Evolutionary conservation across 2,888 invertebrate species (phyloP), one percentile per base, ranked within the genome.

Genomic region (Poecilobothrus nobilitatus): DNA sequence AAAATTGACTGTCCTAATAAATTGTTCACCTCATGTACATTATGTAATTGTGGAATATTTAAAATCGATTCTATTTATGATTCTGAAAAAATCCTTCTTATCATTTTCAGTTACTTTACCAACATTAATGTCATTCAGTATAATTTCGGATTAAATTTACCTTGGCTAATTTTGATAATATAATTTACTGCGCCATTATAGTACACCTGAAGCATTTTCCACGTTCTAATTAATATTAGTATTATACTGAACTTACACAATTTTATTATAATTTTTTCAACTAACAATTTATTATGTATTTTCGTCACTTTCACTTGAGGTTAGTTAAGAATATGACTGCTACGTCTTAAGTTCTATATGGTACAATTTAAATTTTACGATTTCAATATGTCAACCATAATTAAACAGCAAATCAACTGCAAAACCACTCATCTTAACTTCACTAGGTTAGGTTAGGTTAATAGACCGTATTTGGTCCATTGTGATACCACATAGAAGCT

Each of bases 281-380:
- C n/a, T n/a, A 1, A 6, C n/a, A 61, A n/a, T 18, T 61, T 34
- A 34, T 34, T 34, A 34, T 7, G 2, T 18, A 6, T 61, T n/a
- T 66, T 67, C 2, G 63, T 53, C 20, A 68, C 15, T 22, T 33
- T 68, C 2, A 68, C 68, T 21, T 65, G 65, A 9, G 62, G 68
- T 65, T 65, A 33, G 20, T 64, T 66, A 44, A 66, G 21, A 41
- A 66, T 4, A 15, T 18, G 63, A 20, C 66, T 27, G 8, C 64
- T 63, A 33, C 34, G 34, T 34, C 34, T 8, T 34, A 8, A 34
- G 8, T 8, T 34, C 8, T 8, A 34, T 34, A 7, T 7, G 34
- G 8, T 34, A 34, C 34, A 7, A 34, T 34, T 34, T n/a, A n/a
- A n/a, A n/a, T n/a, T n/a, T n/a, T n/a, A n/a, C n/a, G n/a, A n/a